Conservation (phyloP, 2,888 invertebrate species). For the Zelleria hepariella region DNA sequence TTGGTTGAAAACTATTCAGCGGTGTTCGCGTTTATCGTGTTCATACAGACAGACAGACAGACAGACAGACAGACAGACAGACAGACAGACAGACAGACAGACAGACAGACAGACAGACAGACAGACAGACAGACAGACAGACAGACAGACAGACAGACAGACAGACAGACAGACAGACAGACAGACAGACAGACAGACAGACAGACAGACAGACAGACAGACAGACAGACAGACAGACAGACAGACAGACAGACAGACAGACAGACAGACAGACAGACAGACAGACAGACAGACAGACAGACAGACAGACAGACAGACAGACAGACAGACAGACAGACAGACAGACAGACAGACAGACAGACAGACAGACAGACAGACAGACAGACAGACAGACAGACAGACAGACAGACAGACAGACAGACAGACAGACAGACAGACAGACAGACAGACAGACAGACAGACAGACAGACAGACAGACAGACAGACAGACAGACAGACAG, state of each 20-base stretch:
- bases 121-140: background rate
- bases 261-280: background rate
- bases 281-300: constrained; percentile 1
- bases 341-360: constrained; percentile 1
- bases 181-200: background rate
- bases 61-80: background rate
- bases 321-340: constrained; percentile 1
- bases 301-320: constrained; percentile 1
- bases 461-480: background rate
- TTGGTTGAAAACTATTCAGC: too few relatives aligned
- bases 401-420: background rate
- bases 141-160: background rate
- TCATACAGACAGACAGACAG: constrained; percentile 15
- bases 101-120: background rate
- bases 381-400: background rate
- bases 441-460: background rate
- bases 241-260: background rate
- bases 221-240: background rate
- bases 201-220: background rate
- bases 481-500: background rate
- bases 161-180: background rate
- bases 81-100: background rate
- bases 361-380: background rate
- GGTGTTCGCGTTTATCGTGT: too few relatives aligned
- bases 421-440: background rate